phyloP scores from a whole-genome alignment of 2,888 invertebrate genomes.

The Yponomeuta malinellus region DNA sequence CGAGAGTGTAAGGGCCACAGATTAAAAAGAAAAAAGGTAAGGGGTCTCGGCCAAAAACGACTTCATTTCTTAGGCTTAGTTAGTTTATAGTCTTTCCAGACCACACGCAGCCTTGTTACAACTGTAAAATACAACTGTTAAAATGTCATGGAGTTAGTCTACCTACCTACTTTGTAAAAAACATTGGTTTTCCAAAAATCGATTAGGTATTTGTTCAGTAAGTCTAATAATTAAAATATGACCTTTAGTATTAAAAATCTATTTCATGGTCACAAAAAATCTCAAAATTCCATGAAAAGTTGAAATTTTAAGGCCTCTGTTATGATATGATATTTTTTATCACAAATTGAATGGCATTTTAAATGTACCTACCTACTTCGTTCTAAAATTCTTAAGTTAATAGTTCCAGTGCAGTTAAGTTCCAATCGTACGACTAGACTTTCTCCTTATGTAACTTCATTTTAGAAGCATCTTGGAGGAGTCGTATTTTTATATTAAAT shows the following conservation, averaged over 20 bases:
- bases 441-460: too few relatives aligned
- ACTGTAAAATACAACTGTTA: not conserved
- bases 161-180: not conserved
- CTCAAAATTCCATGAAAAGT: conserved; percentile 6
- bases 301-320: conserved; percentile 13
- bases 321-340: conserved; percentile 4
- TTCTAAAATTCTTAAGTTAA: not conserved
- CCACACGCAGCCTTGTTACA: too few relatives aligned
- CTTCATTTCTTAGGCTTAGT: too few relatives aligned
- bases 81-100: too few relatives aligned
- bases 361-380: not conserved
- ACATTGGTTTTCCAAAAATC: not conserved
- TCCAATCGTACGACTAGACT: too few relatives aligned
- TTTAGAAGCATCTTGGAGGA: too few relatives aligned
- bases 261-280: not conserved
- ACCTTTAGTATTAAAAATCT: not conserved
- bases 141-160: not conserved
- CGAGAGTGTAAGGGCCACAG: too few relatives aligned
- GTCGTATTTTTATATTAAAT: too few relatives aligned
- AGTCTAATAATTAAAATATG: not conserved
- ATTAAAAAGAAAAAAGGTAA: too few relatives aligned
- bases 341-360: conserved; percentile 8
- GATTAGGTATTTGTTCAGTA: not conserved
- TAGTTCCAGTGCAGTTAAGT: not conserved
- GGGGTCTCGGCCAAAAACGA: too few relatives aligned